These are phyloP conservation scores for Rhagologus leucostigma DNA, from an alignment of 2,113 vertebrate genomes.

Conservation along the genomic window DNA sequence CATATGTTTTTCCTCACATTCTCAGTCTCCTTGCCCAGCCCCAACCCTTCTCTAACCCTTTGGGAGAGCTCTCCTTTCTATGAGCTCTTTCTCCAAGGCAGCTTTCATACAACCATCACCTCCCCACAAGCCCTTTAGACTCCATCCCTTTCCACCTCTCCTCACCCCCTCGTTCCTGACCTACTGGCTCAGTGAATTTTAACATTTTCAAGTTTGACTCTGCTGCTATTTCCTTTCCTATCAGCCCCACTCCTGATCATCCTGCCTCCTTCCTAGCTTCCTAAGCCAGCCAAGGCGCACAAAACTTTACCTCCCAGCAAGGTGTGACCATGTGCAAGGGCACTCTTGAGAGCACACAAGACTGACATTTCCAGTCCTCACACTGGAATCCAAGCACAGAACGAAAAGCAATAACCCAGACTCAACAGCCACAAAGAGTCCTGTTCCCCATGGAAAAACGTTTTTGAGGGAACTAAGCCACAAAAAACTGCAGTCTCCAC, in stretches of 20 bases:
- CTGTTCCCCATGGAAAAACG: fast-evolving
- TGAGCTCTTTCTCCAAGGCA: neutral
- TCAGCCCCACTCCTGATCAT: neutral
- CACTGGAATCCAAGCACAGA: neutral
- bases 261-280: neutral
- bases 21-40: neutral
- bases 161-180: fast-evolving
- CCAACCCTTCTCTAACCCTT: neutral
- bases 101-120: neutral
- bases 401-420: neutral
- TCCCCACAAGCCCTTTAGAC: neutral
- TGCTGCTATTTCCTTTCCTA: neutral
- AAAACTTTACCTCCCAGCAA: neutral
- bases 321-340: neutral
- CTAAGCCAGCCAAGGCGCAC: neutral
- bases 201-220: neutral
- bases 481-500: neutral
- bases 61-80: neutral
- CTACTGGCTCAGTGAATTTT: neutral
- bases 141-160: neutral
- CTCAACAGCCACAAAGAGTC: neutral
- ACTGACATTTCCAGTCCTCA: neutral
- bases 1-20: neutral
- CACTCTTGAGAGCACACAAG: neutral
- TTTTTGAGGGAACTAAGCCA: neutral